Percentiles rank a stretch among this genome's conserved stretches.
These are phyloP conservation scores for Resseliella maxima DNA, from an alignment of 2,888 invertebrate genomes.

Conservation along the genomic window DNA sequence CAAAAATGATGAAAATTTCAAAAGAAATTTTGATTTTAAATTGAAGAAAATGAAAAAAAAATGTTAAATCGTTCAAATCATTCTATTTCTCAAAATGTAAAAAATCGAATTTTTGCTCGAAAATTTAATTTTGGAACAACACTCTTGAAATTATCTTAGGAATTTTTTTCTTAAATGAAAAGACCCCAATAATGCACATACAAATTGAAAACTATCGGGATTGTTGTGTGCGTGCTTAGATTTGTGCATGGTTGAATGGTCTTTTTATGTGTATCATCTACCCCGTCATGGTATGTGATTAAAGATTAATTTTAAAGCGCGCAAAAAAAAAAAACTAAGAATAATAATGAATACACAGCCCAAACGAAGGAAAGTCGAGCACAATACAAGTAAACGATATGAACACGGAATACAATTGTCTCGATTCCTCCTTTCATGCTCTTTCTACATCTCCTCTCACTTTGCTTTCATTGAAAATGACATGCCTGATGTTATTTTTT, in stretches of 20 bases:
- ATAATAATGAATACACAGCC: slow-evolving; percentile 31
- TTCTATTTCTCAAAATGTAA: background rate
- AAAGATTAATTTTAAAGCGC: slow-evolving; percentile 53
- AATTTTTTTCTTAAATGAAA: background rate
- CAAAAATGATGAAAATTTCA: no score
- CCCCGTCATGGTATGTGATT: slow-evolving; percentile 53
- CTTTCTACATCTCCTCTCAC: slow-evolving; percentile 36
- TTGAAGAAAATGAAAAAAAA: no score
- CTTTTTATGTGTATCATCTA: slow-evolving; percentile 51
- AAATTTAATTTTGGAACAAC: no score
- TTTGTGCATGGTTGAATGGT: slow-evolving; percentile 51
- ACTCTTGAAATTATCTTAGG: no score
- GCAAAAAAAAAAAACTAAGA: slow-evolving; percentile 19
- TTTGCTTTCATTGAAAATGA: slow-evolving; percentile 33
- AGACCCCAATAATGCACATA: background rate
- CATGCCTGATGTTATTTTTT: background rate
- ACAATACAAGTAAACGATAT: background rate
- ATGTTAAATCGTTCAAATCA: no score
- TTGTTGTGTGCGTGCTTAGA: background rate
- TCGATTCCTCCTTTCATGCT: slow-evolving; percentile 36
- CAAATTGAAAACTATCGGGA: background rate
- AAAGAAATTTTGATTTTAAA: background rate
- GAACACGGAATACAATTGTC: slow-evolving; percentile 1
- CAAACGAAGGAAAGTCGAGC: slow-evolving; percentile 18
- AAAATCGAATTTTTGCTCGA: background rate